Evolutionary conservation across 2,113 vertebrate species (phyloP), one percentile per base, ranked within the genome.

Genomic region (Hippocampus abdominalis): DNA sequence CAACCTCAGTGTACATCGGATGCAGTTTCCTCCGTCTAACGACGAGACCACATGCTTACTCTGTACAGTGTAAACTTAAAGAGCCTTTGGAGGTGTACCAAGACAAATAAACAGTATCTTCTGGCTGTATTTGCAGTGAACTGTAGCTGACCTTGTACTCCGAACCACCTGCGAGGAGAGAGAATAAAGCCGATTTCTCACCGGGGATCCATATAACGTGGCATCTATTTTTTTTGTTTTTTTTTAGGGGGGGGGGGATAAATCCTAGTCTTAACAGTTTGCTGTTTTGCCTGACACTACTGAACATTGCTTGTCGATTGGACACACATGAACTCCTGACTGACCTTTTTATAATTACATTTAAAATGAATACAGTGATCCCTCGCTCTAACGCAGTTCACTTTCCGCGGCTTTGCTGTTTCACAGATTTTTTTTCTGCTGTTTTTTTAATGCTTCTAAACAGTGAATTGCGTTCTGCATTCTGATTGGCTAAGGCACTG

Each of bases 121-220:
- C n/a, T 56, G 64, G 77, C 77, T 81, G 64, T 49, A 71, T 66
- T 77, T 77, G 67, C 72, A 32, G 63, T 83, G 74, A 81, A 75
- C 81, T 78, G 63, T 76, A 66, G 68, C 72, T 83, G 81, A 82
- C 72, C 69, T 69, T 70, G 40, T 71, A 60, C 75, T 81, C 80
- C 78, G 63, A 73, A 74, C 57, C 76, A 80, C 77, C 73, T 80
- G 73, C 62, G 73, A 74, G 69, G 59, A 77, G 68, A 76, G 62
- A 64, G 60, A 57, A 77, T 82, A 70, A 84, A 84, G 57, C 66
- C 29, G 72, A 81, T 81, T 63, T 76, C 72, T 81, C 69, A 71
- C 56, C 12, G 65, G 78, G 79, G 77, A 82, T 72, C 72, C 66
- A 75, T 82, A 71, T 69, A 73, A 69, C 75, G 65, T 65, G 66